Evolutionary conservation across 2,888 invertebrate species (phyloP).

Genomic region (Dinocampus coccinellae): DNA sequence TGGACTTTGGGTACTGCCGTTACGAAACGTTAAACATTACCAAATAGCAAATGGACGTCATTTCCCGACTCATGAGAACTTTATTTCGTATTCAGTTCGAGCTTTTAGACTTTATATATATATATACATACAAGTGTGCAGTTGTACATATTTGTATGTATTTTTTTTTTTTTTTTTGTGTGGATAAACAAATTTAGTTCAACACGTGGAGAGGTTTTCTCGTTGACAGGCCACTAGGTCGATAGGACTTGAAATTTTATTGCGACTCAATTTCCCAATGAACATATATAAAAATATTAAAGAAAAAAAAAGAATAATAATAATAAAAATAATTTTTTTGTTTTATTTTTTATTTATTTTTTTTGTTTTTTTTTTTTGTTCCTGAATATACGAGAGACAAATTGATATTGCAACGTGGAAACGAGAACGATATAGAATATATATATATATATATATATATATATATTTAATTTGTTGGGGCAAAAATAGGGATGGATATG

Average conservation of each 20-base stretch:
- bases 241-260: constrained; percentile 35
- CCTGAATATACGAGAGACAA: not conserved
- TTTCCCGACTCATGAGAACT: constrained; percentile 49
- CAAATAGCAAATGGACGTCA: not conserved
- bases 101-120: not conserved
- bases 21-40: constrained; percentile 15
- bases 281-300: not conserved
- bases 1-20: constrained; percentile 21
- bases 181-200: constrained; percentile 56
- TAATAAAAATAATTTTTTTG: too few species aligned
- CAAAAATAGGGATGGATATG: constrained; percentile 31
- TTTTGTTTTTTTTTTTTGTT: too few species aligned
- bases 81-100: constrained; percentile 56
- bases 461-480: not conserved
- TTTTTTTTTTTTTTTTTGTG: too few species aligned
- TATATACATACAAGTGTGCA: not conserved
- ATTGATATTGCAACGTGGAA: not conserved
- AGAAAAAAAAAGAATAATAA: not conserved
- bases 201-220: constrained; percentile 47
- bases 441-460: not conserved
- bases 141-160: not conserved
- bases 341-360: too few species aligned
- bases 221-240: constrained; percentile 49
- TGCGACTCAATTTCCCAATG: constrained; percentile 4
- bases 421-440: not conserved